phyloP scores from a whole-genome alignment of 1,140 invertebrate species.

The Pseudomyrmex flavicornis region DNA sequence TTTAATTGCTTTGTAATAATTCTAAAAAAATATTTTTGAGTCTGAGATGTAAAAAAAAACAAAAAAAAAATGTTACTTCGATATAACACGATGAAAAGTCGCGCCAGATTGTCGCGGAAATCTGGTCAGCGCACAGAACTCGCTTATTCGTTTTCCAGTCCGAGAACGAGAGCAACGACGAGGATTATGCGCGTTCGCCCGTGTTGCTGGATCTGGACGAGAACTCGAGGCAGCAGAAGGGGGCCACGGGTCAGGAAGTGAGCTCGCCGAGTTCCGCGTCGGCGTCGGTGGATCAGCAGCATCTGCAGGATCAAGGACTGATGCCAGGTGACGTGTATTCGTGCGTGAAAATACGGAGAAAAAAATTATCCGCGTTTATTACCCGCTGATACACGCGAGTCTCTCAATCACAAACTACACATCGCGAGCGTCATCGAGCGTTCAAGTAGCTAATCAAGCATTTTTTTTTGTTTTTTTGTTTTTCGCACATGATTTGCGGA shows the following conservation, averaged over 20 bases:
- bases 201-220: slow-evolving; percentile 83
- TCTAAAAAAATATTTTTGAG: neutral
- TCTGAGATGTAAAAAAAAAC: too few relatives aligned
- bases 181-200: slow-evolving; percentile 78
- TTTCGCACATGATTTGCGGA: neutral
- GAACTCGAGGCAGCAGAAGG: slow-evolving; percentile 79
- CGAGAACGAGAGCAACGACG: slow-evolving; percentile 81
- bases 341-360: neutral
- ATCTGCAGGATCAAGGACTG: slow-evolving; percentile 63
- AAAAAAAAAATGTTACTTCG: too few relatives aligned
- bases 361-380: neutral
- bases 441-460: neutral
- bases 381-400: too few relatives aligned
- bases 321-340: slow-evolving; percentile 14
- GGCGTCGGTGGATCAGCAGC: slow-evolving; percentile 51
- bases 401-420: neutral
- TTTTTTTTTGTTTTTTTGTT: neutral
- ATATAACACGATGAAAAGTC: neutral
- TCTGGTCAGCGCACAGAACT: neutral
- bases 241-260: slow-evolving; percentile 37
- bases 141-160: slow-evolving; percentile 71
- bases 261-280: slow-evolving; percentile 1
- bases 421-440: neutral
- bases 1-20: neutral
- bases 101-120: neutral